Base-by-base conservation (phyloP, 1,140 invertebrate species). In the Aplysia californica region DNA sequence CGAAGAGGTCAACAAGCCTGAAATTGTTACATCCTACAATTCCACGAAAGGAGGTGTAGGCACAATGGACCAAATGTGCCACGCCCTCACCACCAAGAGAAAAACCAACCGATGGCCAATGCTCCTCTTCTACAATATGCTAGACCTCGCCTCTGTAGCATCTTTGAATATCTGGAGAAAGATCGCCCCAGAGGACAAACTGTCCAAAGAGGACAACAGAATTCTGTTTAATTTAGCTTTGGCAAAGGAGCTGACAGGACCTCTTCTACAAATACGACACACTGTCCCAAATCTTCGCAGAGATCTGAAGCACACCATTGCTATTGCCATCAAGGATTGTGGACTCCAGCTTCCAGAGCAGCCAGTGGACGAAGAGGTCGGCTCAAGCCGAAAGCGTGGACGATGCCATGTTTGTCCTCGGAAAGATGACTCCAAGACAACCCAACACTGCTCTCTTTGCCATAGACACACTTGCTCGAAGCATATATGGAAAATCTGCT, bases 21-120 rank as follows among this genome's bases (percentile, higher is more conserved):
- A 90, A 20, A 89, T 91, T 39, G 84, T 91, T 50, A 39, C 75
- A 4, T 83, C 82, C 56, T 91, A 91, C 81, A 90, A 90, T 79
- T 67, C 72, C 36, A 89, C 86, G 1, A 92, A 92, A 86, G 87
- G 87, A 35, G 89, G 87, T 50, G 90, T 91, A 1, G 90, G 91
- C 75, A 84, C 80, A 3, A 70, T 91, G n/a, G 80, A 84, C 44
- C 44, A 50, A n/a, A 50, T 15, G 44, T 10, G 10, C 10, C 44
- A 50, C 44, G n/a, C 10, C 10, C n/a, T 15, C n/a, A 15, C 44
- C 10, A 15, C 10, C 44, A 50, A 50, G 44, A 50, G 44, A 50
- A 50, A 50, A 50, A 15, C 44, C 10, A 10, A n/a, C 10, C 10
- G 44, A 50, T 50, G 44, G 44, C 44, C 44, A 10, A 50, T 50